phyloP scores from a whole-genome alignment of 2,113 vertebrate genomes.

The Saimiri boliviensis region DNA sequence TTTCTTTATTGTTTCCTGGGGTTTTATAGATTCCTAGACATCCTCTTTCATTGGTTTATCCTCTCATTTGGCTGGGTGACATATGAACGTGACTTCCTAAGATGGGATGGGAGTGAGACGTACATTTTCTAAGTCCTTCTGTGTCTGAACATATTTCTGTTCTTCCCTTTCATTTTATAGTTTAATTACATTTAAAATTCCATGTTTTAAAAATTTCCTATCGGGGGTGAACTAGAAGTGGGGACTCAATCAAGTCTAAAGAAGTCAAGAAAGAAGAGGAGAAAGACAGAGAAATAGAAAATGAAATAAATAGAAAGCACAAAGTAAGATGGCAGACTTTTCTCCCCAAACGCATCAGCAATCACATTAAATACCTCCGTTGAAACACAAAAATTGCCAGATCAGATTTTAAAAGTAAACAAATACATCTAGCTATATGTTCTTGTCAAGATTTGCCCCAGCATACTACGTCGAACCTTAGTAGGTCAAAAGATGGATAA shows the following conservation, averaged over 20 bases:
- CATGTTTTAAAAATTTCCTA: not conserved
- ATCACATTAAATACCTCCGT: not conserved
- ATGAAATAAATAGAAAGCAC: not conserved
- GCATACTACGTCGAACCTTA: not conserved
- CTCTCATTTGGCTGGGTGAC: not conserved
- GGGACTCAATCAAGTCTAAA: not conserved
- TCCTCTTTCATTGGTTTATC: not conserved
- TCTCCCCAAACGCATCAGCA: too few species aligned
- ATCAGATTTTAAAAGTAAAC: not conserved
- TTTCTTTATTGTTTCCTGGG: not conserved
- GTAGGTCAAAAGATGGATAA: not conserved
- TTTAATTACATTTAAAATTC: slow-evolving; percentile 13
- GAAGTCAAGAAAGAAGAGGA: not conserved
- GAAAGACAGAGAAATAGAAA: not conserved
- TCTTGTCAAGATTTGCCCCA: not conserved
- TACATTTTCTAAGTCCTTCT: not conserved
- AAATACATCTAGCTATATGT: not conserved
- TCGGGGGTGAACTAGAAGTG: not conserved
- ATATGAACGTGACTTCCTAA: not conserved
- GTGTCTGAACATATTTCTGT: not conserved
- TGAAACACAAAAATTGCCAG: not conserved
- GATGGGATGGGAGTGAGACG: not conserved
- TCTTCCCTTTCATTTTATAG: not conserved
- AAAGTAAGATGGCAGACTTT: not conserved
- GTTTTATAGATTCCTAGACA: not conserved